Evolutionary conservation across 2,113 vertebrate genomes (phyloP).

Genomic region (Catharus bicknelli): DNA sequence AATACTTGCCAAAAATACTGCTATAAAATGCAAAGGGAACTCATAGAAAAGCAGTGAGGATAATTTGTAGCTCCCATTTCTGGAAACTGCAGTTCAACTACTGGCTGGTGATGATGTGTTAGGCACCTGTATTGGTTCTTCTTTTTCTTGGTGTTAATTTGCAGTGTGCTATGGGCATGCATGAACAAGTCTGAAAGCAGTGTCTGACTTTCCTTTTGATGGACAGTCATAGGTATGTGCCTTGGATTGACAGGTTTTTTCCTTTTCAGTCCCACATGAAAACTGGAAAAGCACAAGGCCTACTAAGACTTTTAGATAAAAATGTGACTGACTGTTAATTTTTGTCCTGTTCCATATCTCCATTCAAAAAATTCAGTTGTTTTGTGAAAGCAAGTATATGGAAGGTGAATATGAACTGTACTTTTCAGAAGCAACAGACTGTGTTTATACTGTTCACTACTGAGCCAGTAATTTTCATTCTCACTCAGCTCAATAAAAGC

Average conservation of each 20-base stretch:
- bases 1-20: neutral
- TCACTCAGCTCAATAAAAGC: constrained; percentile 10
- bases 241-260: neutral
- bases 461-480: constrained; percentile 40
- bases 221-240: neutral
- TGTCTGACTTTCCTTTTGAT: neutral
- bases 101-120: neutral
- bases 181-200: neutral
- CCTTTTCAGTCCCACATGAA: neutral
- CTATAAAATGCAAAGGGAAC: neutral
- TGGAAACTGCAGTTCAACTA: neutral
- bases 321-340: neutral
- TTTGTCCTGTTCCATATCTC: neutral
- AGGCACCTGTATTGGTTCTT: neutral
- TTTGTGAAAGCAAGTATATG: neutral
- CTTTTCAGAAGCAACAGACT: constrained; percentile 21
- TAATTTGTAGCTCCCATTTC: neutral
- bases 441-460: constrained; percentile 28
- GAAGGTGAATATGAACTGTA: neutral
- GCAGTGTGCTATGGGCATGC: neutral
- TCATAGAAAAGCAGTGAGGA: neutral
- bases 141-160: neutral
- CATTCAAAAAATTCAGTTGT: neutral
- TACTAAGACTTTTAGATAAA: neutral
- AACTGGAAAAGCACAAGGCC: neutral